Evolutionary conservation across 2,797 vertebrate species (phyloP).

Genomic region (Pseudochirops cupreus): DNA sequence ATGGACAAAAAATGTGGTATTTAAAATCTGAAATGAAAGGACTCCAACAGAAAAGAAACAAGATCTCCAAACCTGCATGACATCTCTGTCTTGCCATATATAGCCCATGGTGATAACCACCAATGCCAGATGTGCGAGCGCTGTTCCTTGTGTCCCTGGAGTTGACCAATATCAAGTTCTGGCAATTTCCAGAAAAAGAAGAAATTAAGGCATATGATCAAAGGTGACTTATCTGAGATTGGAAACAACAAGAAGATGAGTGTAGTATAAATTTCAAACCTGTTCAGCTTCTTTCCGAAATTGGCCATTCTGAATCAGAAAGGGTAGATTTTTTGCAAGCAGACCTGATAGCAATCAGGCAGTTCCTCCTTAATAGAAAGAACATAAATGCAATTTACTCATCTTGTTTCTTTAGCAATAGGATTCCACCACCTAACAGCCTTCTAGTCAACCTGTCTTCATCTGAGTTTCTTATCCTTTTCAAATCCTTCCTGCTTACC

Average conservation of each 20-base stretch:
- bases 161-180: conserved; percentile 72
- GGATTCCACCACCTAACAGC: background rate
- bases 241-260: background rate
- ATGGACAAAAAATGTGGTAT: background rate
- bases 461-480: background rate
- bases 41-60: background rate
- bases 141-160: conserved; percentile 80
- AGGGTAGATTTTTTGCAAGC: conserved; percentile 86
- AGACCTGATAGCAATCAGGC: conserved; percentile 86
- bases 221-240: background rate
- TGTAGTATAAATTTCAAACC: conserved; percentile 74
- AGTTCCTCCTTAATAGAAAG: conserved; percentile 84
- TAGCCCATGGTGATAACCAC: conserved; percentile 89
- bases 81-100: conserved; percentile 84
- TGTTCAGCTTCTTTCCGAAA: conserved; percentile 84
- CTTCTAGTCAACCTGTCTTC: background rate
- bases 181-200: conserved; percentile 80
- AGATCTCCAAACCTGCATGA: conserved; percentile 80
- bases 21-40: background rate
- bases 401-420: background rate
- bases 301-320: conserved; percentile 83
- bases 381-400: conserved; percentile 26
- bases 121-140: conserved; percentile 84
- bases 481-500: background rate
- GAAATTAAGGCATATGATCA: background rate